Base-by-base conservation (phyloP, 64 coral and sea anemone genomes). In the Dendrophyllia cribrosa region DNA sequence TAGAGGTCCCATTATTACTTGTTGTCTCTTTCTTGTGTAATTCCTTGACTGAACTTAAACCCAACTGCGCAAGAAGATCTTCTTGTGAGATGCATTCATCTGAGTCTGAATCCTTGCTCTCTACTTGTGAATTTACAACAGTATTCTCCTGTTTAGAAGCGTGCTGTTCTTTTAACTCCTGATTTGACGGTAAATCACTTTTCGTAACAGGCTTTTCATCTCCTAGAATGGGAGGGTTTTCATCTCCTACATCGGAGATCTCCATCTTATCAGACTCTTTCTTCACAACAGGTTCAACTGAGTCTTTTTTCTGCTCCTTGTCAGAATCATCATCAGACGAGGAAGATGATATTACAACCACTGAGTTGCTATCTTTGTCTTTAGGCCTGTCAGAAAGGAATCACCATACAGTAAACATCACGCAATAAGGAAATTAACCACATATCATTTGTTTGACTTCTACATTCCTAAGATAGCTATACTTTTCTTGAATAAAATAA, bases 81-180 rank as follows among this genome's bases (percentile, higher is more conserved):
- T 99, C 97, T 56, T 99, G 97, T 8, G 94, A 96, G 24, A 99
- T 99, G 21, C 97, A 99, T 24, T 99, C 97, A 82, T 96, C 97
- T 5, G 90, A 93, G 44, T 95, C 93, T 17, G 85, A 92, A 68
- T 92, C 89, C 5, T 68, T 76, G 43, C 77, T 26, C 2, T 82
- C 45, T 91, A 11, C 2, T 63, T 84, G 45, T 67, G 43, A 34
- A 23, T 68, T 24, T 19, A 67, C 17, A 51, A 3, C 6, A 68
- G 62, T 24, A 14, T 43, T 60, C 21, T 59, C 15, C 44, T 67
- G 43, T 48, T 67, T 63, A 19, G 61, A 4, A 14, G 16, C 17
- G 7, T 10, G 15, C 11, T 20, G 59, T 67, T 83, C 44, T 23
- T 26, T 49, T 4, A 67, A 75, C 46, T 82, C 89, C 6, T 50